Evolutionary conservation across 2,113 vertebrate genomes (phyloP).

Genomic region (Sturnus vulgaris): DNA sequence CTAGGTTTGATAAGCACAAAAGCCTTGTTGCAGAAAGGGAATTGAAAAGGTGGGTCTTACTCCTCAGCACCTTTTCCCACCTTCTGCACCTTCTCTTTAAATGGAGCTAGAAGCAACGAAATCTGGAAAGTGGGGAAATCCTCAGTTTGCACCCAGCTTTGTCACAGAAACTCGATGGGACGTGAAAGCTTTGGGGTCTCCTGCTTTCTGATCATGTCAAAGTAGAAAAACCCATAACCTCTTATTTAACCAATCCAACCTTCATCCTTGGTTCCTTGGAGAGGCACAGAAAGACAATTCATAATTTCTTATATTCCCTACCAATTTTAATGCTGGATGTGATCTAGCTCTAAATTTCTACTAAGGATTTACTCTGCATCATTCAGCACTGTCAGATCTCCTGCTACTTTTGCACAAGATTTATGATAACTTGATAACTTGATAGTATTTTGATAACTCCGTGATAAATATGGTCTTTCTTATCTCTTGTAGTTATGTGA

Average conservation of each 20-base stretch:
- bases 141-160: neutral
- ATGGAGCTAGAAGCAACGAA: neutral
- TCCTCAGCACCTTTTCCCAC: neutral
- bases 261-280: neutral
- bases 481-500: neutral
- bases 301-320: neutral
- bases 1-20: neutral
- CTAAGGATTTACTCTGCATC: neutral
- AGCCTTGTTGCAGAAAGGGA: neutral
- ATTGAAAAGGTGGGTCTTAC: neutral
- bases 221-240: neutral
- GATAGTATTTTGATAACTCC: neutral
- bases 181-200: neutral
- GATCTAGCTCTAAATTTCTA: neutral
- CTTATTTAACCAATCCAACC: neutral
- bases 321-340: neutral
- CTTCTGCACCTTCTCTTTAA: neutral
- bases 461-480: neutral
- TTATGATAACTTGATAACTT: neutral
- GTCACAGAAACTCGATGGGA: neutral
- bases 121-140: neutral
- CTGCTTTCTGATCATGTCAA: neutral
- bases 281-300: neutral
- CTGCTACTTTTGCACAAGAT: neutral
- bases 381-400: neutral